Evolutionary conservation across 2,797 vertebrate species (phyloP), one percentile per base, ranked within the genome.

Genomic region (Gobionotothen gibberifrons): DNA sequence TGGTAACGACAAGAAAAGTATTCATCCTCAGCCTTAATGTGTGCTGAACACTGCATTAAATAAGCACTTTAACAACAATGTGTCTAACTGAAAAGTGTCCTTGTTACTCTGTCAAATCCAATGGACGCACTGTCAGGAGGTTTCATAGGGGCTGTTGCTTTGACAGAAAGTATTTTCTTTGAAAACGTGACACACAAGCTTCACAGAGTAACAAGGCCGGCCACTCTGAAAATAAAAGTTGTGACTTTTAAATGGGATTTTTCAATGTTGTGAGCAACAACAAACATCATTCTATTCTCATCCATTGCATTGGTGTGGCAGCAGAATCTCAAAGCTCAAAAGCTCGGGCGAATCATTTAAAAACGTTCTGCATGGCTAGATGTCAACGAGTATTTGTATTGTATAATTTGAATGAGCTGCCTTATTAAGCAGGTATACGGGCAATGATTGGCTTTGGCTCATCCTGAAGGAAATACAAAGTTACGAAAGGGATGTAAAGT

Each of bases 151-250:
- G 26, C 14, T 65, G 13, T 65, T 65, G 62, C 55, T 61, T 29
- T 49, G 22, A 76, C 26, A 40, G 46, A 59, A 54, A 47, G 40
- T n/a, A 0, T 17, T 49, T 60, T 49, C 32, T 69, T 32, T 59
- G 39, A 65, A 53, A 69, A 40, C 1, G 26, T 32, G 44, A 54
- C 59, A 73, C 60, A 44, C 36, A 40, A 4, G 56, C 15, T 63
- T 60, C 48, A 43, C 12, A 19, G 32, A 57, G 16, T 22, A 44
- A 70, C 60, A 54, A 73, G 61, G 56, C 26, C 40, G 49, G 9
- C 17, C 26, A 58, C 8, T 53, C 9, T 44, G 19, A 54, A 32
- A 58, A 42, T 36, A 63, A 10, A 68, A 60, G 15, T 6, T 16
- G 15, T 4, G 2, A 26, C 9, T 63, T 65, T 36, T 11, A 13